Percentiles rank a stretch among this genome's conserved stretches.
Evolutionary conservation across 2,113 vertebrate genomes (phyloP).

Genomic region (Hypanus sabinus): DNA sequence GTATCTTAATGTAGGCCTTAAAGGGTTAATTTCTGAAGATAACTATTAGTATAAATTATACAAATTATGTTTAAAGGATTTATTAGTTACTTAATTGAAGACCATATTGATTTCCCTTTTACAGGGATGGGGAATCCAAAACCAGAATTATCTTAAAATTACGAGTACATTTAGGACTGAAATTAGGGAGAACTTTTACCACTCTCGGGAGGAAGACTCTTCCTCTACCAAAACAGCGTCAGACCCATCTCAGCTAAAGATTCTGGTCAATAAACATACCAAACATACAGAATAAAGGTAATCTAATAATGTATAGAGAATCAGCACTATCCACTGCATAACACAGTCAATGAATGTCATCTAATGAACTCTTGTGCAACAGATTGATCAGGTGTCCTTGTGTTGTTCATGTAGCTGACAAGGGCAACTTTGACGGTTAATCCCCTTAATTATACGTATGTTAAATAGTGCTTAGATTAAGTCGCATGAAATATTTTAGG

Average conservation of each 20-base stretch:
- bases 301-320: not conserved
- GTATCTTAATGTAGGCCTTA: not conserved
- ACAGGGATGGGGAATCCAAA: not conserved
- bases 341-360: too few relatives aligned
- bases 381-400: too few relatives aligned
- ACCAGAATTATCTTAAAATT: not conserved
- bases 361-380: too few relatives aligned
- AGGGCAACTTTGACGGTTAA: not conserved
- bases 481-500: not conserved
- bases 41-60: not conserved
- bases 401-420: not conserved
- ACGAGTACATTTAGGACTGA: not conserved
- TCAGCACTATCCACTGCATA: not conserved
- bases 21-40: not conserved
- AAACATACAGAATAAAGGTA: not conserved
- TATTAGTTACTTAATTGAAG: not conserved
- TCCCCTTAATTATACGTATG: not conserved
- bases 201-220: not conserved
- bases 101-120: not conserved
- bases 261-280: not conserved
- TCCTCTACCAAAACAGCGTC: not conserved
- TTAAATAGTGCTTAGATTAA: not conserved
- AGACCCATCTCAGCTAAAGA: not conserved
- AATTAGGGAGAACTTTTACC: not conserved
- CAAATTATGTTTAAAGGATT: not conserved